Base-by-base conservation (phyloP, 2,888 invertebrate species). In the Drosophila parthenogenetica region DNA sequence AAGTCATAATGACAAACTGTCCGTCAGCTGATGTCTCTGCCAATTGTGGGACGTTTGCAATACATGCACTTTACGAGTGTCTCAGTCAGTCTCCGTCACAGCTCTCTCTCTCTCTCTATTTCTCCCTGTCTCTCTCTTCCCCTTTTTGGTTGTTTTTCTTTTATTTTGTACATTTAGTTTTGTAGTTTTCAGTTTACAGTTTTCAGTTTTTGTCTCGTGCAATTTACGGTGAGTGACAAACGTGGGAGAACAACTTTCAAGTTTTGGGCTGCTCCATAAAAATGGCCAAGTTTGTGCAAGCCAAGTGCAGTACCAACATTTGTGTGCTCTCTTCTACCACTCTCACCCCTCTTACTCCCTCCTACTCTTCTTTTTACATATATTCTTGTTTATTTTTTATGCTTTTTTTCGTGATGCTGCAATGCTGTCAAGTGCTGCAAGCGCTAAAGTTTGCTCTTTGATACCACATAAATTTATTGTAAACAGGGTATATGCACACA, bases 1-100 rank as follows among this genome's bases (percentile, higher is more conserved):
- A 81, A 80, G 76, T 72, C 72, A 73, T 78, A 74, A 81, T 80
- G 77, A 82, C 73, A 77, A 77, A 81, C 49, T 73, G 53, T 32
- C 66, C 61, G 61, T 68, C 69, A 57, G 40, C 60, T 58, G 71
- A 83, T 80, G 81, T 70, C 66, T 70, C 62, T 72, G 66, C 64
- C 82, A 72, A 59, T 79, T 60, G 63, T 46, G 62, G 32, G 16
- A 50, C 58, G 65, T 42, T 61, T 60, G 58, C 53, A 59, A 61
- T 68, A 61, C 46, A 37, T 65, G 66, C 73, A 65, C 54, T 76
- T 70, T 46, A 46, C 40, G 53, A 43, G 54, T 43, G n/a, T 42
- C 17, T 49, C 53, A 37, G 35, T 59, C 29, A 8, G n/a, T 42
- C 17, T 49, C 53, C 25, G 35, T 59, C 29, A 8, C 8, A 29